Evolutionary conservation across 1,140 invertebrate species (phyloP).

Genomic region (Penaeus vannamei): DNA sequence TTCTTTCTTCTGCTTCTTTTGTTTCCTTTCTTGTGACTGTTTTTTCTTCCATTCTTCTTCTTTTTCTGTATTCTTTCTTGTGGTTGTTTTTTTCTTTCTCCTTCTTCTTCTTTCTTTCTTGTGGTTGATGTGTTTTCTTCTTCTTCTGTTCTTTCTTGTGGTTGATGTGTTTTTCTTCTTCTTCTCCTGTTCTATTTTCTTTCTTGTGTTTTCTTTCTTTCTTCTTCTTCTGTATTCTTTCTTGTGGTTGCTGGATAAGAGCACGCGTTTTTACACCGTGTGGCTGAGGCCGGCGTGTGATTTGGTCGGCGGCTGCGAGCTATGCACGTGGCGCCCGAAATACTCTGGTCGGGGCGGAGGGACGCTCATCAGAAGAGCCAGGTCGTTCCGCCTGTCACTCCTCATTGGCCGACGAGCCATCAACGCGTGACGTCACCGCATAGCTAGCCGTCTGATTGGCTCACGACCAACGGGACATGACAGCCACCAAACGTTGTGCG

Average conservation of each 20-base stretch:
- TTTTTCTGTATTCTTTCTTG: too few species aligned
- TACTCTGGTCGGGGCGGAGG: constrained; percentile 30
- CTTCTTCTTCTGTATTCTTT: too few species aligned
- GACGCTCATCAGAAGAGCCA: constrained; percentile 52
- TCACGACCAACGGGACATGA: constrained; percentile 47
- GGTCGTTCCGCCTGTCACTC: constrained; percentile 64
- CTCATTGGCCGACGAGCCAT: constrained; percentile 59
- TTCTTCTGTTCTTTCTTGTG: too few species aligned
- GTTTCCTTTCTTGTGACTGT: too few species aligned
- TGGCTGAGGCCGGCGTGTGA: too few species aligned
- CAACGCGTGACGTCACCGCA: constrained; percentile 61
- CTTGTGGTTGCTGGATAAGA: not conserved
- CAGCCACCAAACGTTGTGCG: constrained; percentile 13
- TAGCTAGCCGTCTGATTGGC: constrained; percentile 57
- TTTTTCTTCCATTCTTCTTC: too few species aligned
- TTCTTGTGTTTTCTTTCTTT: too few species aligned
- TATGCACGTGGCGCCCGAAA: constrained; percentile 49
- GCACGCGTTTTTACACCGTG: not conserved
- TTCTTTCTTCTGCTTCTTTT: too few species aligned
- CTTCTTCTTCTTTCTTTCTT: too few species aligned
- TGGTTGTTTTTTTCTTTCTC: too few species aligned
- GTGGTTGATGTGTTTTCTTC: too few species aligned
- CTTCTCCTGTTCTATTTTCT: not conserved
- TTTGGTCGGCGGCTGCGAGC: not conserved
- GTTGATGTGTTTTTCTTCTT: not conserved